Evolutionary conservation across 2,797 vertebrate genomes (phyloP).

Genomic region (Dallia pectoralis): DNA sequence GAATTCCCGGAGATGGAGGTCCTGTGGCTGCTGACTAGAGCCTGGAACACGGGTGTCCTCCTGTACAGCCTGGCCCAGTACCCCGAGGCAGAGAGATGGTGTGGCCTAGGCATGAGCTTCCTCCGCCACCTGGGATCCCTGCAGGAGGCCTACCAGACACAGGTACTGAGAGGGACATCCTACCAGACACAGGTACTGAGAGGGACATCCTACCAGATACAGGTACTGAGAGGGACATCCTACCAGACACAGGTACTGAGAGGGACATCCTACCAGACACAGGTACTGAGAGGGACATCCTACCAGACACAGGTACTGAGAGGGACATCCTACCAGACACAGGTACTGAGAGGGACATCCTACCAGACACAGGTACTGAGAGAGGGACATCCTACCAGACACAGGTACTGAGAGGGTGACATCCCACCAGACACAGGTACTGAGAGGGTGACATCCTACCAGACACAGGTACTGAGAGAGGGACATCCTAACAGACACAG

Average conservation of each 20-base stretch:
- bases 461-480: slow-evolving; percentile 77
- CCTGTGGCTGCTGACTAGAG: slow-evolving; percentile 88
- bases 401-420: slow-evolving; percentile 80
- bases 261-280: too few relatives aligned
- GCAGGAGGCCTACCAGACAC: slow-evolving; percentile 83
- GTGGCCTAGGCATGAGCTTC: slow-evolving; percentile 83
- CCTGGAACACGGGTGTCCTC: slow-evolving; percentile 89
- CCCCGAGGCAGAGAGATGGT: slow-evolving; percentile 85
- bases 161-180: slow-evolving; percentile 68
- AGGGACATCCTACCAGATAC: slow-evolving; percentile 73
- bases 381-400: too few relatives aligned
- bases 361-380: slow-evolving; percentile 77
- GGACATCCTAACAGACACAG: too few relatives aligned
- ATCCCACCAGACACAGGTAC: slow-evolving; percentile 82
- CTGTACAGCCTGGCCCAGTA: slow-evolving; percentile 80
- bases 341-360: too few relatives aligned
- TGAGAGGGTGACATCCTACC: too few relatives aligned
- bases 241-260: slow-evolving; percentile 77
- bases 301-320: slow-evolving; percentile 77
- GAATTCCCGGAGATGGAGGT: slow-evolving; percentile 85
- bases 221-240: too few relatives aligned
- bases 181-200: slow-evolving; percentile 82
- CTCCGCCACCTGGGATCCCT: slow-evolving; percentile 80
- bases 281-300: too few relatives aligned
- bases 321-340: too few relatives aligned